Percentiles rank a stretch among this genome's conserved stretches.
Evolutionary conservation across 2,113 vertebrate genomes (phyloP).

Genomic region (Verasper variegatus): DNA sequence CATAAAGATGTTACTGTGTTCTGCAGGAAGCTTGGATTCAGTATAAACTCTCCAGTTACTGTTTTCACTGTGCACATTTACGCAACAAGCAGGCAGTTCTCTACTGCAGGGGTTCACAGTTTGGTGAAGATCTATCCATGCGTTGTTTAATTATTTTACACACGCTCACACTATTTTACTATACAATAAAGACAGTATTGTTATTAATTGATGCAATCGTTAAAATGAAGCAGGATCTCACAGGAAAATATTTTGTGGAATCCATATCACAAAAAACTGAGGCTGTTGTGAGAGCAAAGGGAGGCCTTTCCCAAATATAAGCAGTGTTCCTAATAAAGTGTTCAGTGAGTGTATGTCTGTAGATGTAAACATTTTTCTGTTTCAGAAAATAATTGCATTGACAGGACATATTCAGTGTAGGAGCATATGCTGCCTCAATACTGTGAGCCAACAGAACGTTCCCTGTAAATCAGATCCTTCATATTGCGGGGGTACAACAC

Average conservation of each 20-base stretch:
- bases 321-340: background rate
- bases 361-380: background rate
- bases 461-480: slow-evolving; percentile 2
- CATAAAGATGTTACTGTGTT: no score
- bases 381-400: background rate
- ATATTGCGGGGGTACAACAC: background rate
- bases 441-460: background rate
- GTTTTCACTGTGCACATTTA: no score
- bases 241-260: background rate
- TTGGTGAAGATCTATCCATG: no score
- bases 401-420: background rate
- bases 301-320: background rate
- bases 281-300: background rate
- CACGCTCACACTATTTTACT: no score
- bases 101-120: no score
- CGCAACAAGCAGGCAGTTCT: no score
- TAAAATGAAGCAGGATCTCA: no score
- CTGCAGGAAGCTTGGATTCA: no score
- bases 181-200: no score
- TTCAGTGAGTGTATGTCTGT: background rate
- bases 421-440: background rate
- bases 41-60: no score
- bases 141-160: no score
- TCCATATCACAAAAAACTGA: background rate
- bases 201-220: no score